Base-by-base conservation (phyloP, 23 tunicate genomes). In the Botrylloides violaceus region DNA sequence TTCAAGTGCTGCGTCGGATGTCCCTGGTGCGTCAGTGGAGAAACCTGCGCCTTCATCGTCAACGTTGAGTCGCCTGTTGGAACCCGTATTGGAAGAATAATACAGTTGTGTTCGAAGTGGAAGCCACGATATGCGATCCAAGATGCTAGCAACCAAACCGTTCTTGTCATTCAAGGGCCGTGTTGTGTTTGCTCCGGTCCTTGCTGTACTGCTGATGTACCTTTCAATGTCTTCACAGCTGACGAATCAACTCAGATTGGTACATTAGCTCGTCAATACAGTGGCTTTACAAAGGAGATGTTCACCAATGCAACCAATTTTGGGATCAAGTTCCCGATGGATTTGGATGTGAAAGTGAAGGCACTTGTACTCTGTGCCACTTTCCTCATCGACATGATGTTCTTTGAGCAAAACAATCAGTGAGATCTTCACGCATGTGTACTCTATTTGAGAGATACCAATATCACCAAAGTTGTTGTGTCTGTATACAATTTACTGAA, bases 121-220 rank as follows among this genome's bases (percentile, higher is more conserved):
- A 63, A 71, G 59, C 97, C 97, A 6, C 48, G 76, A 33, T 90
- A 83, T 58, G 77, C 61, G 0, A 75, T 90, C 23, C 63, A 20
- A 15, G 84, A 90, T 59, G 80, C 90, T 2, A 75, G 49, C 49
- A 83, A 79, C 28, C 36, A 83, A 7, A 31, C 83, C 34, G 64
- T 90, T 22, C 78, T 90, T 64, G 71, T 75, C 4, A 90, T 90
- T 59, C 71, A 83, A 57, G 97, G 97, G 1, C 97, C 97, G 3
- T 90, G 97, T 57, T 90, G 97, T 62, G 72, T 90, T n/a, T 90
- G 97, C 62, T 72, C 81, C 33, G 97, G 97, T 2, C 85, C 85
- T 0, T 90, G 97, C 79, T 90, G 97, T 33, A 79, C 97, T 3
- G 77, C 80, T 36, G 97, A 90, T 66, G 77, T 90, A 55, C 97